phyloP scores from a whole-genome alignment of 1,140 invertebrate species.

The Halesus radiatus region DNA sequence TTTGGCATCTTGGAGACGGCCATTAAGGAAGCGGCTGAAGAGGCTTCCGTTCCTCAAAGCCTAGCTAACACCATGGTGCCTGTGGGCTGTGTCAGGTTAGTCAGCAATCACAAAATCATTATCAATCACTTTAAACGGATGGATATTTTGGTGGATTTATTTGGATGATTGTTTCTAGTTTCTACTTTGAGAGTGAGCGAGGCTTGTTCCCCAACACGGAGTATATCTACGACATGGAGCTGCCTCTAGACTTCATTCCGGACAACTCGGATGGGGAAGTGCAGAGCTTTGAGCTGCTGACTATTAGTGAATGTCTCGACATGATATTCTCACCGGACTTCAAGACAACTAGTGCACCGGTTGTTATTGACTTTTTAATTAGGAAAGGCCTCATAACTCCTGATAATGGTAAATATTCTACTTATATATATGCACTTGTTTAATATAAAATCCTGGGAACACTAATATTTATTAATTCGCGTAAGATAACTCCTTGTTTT shows the following conservation, averaged over 20 bases:
- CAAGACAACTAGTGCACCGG: constrained; percentile 93
- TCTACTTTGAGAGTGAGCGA: constrained; percentile 92
- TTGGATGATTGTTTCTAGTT: constrained; percentile 69
- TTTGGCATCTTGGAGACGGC: constrained; percentile 90
- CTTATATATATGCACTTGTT: not conserved
- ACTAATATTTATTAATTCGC: too few species aligned
- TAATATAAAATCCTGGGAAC: too few species aligned
- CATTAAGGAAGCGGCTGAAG: constrained; percentile 93
- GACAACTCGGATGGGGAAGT: constrained; percentile 94
- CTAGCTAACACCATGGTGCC: constrained; percentile 83
- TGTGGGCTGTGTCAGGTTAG: constrained; percentile 86
- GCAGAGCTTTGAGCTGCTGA: constrained; percentile 87
- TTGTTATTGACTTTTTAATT: constrained; percentile 92
- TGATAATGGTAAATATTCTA: constrained; percentile 83
- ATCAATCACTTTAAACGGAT: too few species aligned
- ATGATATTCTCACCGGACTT: constrained; percentile 86
- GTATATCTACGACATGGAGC: constrained; percentile 94
- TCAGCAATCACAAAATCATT: constrained; percentile 27
- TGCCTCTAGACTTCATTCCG: constrained; percentile 90
- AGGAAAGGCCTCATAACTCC: constrained; percentile 90
- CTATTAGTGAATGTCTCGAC: constrained; percentile 84
- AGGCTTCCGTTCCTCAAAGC: constrained; percentile 86
- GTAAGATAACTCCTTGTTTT: too few species aligned
- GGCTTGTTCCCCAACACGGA: constrained; percentile 95
- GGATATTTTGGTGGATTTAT: not conserved